Base-by-base conservation (phyloP, 2,888 invertebrate genomes). In the Eupithecia vulgata region DNA sequence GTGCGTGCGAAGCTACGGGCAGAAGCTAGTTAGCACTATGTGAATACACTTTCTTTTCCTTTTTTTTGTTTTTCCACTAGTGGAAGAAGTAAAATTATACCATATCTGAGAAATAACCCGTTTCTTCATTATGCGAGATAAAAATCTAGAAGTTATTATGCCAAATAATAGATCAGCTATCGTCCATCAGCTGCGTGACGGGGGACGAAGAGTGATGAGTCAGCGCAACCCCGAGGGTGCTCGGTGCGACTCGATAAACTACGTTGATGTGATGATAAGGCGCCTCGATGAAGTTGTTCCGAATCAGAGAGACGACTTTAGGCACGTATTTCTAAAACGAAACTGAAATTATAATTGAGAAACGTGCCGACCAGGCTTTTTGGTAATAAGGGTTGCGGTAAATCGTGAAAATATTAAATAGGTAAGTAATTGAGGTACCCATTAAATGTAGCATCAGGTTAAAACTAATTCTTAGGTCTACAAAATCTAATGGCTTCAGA, bases 141-240 rank as follows among this genome's bases (percentile, higher is more conserved):
- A 45, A 8, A n/a, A 52, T 52, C 21, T 52, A 52, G 12, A 57
- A 57, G 25, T 25, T 12, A 3, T 13, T 13, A 10, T 12, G 52
- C 21, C 10, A 52, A 1, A 21, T 8, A 61, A 61, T 34, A 61
- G 61, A 61, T 34, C 37, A 67, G 72, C 64, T 68, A 61, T n/a
- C 8, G 0, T 35, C 37, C 35, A 21, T 69, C 25, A 66, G 68
- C 75, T 70, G 35, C 25, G n/a, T 17, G n/a, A 21, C 7, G 64
- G 75, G 64, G 70, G 70, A n/a, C n/a, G 42, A 68, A 52, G 68
- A 72, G 59, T 69, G 78, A 76, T 77, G 78, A 79, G 45, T 78
- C 77, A 76, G 77, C 76, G 48, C 77, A 3, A 57, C 66, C 70
- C 48, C 21, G 48, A 52, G 48, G 48, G 48, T 52, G 71, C 62